A percentile compares a stretch with the other conserved stretches of the same genome.
phyloP scores from a whole-genome alignment of 2,888 invertebrate genomes.

The Coenonympha glycerion region DNA sequence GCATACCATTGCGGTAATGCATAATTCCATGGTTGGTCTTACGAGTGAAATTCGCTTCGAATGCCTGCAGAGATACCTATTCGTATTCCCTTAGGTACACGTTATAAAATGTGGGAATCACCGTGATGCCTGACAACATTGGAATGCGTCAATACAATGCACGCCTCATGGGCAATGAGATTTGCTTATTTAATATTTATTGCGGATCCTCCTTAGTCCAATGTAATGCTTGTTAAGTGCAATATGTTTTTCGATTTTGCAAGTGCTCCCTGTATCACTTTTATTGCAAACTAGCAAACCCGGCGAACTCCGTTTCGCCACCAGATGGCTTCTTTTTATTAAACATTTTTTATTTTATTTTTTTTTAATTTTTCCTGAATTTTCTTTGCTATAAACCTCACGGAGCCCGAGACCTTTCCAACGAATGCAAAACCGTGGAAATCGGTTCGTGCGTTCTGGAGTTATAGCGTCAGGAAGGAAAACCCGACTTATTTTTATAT shows the following conservation, averaged over 20 bases:
- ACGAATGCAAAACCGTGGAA: no score
- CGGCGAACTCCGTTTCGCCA: no score
- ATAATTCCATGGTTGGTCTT: slow-evolving; percentile 65
- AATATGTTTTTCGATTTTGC: slow-evolving; percentile 13
- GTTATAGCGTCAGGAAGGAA: no score
- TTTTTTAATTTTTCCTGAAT: no score
- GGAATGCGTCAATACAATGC: slow-evolving; percentile 36
- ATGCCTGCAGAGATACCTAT: no score
- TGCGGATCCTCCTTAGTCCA: slow-evolving; percentile 16
- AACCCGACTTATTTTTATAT: no score
- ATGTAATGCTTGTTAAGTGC: slow-evolving; percentile 10
- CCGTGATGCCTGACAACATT: slow-evolving; percentile 37
- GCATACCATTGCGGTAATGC: slow-evolving; percentile 59
- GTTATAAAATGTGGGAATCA: slow-evolving; percentile 51
- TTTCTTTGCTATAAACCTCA: no score
- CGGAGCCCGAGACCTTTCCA: no score
- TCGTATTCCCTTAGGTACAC: slow-evolving; percentile 39
- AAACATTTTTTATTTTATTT: no score
- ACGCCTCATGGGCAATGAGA: slow-evolving; percentile 27
- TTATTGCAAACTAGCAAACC: no score
- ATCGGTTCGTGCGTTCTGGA: no score
- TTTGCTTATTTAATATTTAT: slow-evolving; percentile 27
- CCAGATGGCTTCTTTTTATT: no score
- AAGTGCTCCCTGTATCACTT: slow-evolving; percentile 19
- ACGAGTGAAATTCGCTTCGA: slow-evolving; percentile 59